Conservation (phyloP, 2,888 invertebrate species). For the Campoletis raptor region DNA sequence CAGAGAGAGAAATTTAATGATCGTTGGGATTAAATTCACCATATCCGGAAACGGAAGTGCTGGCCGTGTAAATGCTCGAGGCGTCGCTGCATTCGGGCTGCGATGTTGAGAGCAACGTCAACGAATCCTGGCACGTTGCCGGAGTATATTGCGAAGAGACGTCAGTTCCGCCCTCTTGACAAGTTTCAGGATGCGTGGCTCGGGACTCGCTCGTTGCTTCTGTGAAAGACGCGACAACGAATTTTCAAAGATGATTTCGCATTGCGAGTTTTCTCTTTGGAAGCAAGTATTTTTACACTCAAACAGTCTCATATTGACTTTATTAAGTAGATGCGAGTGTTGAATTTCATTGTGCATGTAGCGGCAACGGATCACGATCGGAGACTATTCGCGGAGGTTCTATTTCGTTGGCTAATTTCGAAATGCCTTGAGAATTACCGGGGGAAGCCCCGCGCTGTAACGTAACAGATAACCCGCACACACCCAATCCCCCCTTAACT, state of each 20-base stretch:
- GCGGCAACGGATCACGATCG: neutral
- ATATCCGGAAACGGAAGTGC: conserved; percentile 83
- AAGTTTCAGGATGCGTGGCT: conserved; percentile 77
- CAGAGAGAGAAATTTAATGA: neutral
- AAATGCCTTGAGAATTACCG: conserved; percentile 58
- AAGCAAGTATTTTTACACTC: neutral
- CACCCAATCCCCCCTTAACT: conserved; percentile 66
- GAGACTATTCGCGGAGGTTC: neutral
- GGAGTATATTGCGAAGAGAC: conserved; percentile 73
- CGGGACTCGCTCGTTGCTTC: conserved; percentile 80
- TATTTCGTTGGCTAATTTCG: conserved; percentile 53
- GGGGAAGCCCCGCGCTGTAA: conserved; percentile 69
- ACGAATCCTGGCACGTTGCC: conserved; percentile 79
- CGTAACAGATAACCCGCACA: conserved; percentile 69
- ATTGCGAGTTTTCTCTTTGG: neutral
- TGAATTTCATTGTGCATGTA: neutral
- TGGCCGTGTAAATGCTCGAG: conserved; percentile 82
- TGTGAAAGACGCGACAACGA: conserved; percentile 63
- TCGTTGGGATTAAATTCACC: conserved; percentile 73
- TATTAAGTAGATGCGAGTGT: neutral
- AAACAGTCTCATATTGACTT: conserved; percentile 47
- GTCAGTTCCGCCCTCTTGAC: conserved; percentile 78
- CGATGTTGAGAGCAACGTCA: conserved; percentile 77
- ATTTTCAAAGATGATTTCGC: conserved; percentile 3
- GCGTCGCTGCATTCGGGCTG: conserved; percentile 82